Base-by-base conservation (phyloP, 2,113 vertebrate species). In the Apaloderma vittatum region DNA sequence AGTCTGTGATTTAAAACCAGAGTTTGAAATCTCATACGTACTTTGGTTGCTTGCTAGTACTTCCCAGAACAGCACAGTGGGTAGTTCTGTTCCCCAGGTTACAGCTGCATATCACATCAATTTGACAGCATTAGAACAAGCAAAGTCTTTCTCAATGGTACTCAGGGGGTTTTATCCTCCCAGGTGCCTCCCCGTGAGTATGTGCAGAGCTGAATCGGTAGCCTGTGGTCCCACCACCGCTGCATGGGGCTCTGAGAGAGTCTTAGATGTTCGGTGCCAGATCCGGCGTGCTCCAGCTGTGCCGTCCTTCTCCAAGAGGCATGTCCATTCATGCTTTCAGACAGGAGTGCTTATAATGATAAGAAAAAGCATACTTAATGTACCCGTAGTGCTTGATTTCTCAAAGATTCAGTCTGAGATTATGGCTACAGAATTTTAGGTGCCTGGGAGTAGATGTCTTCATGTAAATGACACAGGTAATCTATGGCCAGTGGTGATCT, bases 181-280 rank as follows among this genome's bases (percentile, higher is more conserved):
- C 2, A 5, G 15, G 9, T 74, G 43, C 11, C 22, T 59, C 29
- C 16, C 55, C 71, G 29, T 1, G 2, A 30, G 19, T 1, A 0
- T 15, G 19, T 24, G 15, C 45, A 86, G 26, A 40, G 36, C 12
- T 40, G 34, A 34, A 34, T 43, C 1, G 0, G 20, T 27, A 34
- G 21, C 12, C 40, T 66, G 14, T 24, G 36, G 15, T 77, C 21
- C 59, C n/a, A 36, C 13, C 29, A 32, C 8, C 8, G 3, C 24
- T 58, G 3, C 13, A 0, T 16, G 20, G 20, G 43, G 36, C 30
- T 78, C 61, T 71, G 21, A 34, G 6, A 24, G 8, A 2, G 1
- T 18, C 48, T 43, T 61, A 59, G 13, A 37, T 1, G 0, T 29
- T 76, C 65, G 8, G 6, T 26, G 10, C 61, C 49, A 52, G 34